phyloP scores from a whole-genome alignment of 2,797 vertebrate genomes.

The Poliocrania exsul region DNA sequence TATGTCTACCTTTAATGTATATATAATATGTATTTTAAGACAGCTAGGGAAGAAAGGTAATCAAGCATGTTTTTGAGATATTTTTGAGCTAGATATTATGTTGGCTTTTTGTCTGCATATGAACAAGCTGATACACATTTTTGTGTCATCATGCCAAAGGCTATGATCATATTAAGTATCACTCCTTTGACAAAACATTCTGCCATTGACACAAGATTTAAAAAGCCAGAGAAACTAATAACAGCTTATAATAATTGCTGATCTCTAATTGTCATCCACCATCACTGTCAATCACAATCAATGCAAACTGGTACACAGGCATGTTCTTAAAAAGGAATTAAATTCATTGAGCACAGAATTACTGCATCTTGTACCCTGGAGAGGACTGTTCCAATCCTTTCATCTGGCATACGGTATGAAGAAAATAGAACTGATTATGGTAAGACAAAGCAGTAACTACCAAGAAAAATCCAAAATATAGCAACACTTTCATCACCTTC shows the following conservation, averaged over 20 bases:
- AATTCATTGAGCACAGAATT: neutral
- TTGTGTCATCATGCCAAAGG: neutral
- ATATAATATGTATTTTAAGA: neutral
- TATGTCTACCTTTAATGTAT: neutral
- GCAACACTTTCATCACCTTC: neutral
- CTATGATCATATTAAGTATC: neutral
- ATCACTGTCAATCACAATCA: neutral
- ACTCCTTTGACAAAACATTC: neutral
- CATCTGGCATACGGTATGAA: neutral
- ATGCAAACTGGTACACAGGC: neutral
- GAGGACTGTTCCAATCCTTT: fast-evolving
- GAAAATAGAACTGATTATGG: neutral
- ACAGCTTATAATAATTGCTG: neutral
- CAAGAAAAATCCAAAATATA: neutral
- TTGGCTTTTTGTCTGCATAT: neutral
- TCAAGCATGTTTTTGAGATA: neutral
- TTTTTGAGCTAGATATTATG: neutral
- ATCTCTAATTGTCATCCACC: neutral
- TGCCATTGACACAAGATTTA: neutral
- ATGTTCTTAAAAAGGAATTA: neutral
- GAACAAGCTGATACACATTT: neutral
- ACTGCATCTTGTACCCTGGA: neutral
- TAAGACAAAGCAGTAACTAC: neutral
- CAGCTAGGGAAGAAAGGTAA: neutral
- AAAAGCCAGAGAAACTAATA: neutral